A percentile compares a stretch with the other conserved stretches of the same genome.
Conservation (phyloP, 2,113 vertebrate species). For the Bothrops jararaca region DNA sequence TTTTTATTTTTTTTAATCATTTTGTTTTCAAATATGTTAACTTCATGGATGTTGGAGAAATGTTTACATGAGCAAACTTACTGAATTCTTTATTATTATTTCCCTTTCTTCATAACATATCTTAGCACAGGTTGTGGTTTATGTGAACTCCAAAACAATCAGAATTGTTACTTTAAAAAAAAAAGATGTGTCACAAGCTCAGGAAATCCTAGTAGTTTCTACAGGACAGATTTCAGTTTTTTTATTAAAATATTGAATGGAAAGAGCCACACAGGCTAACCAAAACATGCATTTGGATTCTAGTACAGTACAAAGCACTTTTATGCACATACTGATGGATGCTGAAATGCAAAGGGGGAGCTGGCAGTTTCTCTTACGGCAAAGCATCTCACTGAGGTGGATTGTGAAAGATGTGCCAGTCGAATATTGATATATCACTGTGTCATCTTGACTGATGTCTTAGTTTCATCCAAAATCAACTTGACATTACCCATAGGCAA, state of each 20-base stretch:
- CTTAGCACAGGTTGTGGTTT: not conserved
- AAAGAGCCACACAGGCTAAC: not conserved
- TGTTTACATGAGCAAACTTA: not conserved
- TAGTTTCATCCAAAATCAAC: not conserved
- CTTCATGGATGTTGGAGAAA: not conserved
- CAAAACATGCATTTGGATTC: not conserved
- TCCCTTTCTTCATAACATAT: not conserved
- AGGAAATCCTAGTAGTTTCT: not conserved
- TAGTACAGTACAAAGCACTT: not conserved
- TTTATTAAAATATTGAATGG: not conserved
- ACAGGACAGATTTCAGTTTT: not conserved
- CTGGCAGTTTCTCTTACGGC: not conserved
- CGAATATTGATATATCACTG: not conserved
- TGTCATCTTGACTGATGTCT: not conserved
- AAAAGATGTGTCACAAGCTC: not conserved
- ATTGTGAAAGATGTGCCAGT: not conserved
- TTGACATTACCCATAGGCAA: not conserved
- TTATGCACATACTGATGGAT: not conserved
- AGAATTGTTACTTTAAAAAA: not conserved
- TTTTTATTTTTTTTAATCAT: not conserved
- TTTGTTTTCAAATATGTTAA: not conserved
- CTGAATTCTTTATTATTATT: not conserved
- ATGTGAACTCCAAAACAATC: not conserved
- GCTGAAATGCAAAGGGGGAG: not conserved
- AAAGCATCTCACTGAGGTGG: not conserved